Evolutionary conservation across 1,140 invertebrate species (phyloP).

Genomic region (Cataglyphis hispanica): DNA sequence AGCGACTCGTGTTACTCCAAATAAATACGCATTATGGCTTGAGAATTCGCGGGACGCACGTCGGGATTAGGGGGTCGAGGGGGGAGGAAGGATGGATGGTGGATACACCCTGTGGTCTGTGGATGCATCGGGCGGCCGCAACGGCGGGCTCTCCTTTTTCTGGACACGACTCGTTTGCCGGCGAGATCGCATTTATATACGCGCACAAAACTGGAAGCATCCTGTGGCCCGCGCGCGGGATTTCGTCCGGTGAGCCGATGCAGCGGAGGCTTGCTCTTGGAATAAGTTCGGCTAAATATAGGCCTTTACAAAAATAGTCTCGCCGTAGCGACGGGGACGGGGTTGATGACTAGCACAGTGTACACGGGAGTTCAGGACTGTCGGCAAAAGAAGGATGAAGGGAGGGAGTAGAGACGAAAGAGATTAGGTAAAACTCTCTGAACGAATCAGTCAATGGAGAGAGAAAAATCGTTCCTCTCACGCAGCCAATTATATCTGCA

Average conservation of each 20-base stretch:
- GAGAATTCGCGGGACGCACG: slow-evolving; percentile 25
- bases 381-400: background rate
- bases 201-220: slow-evolving; percentile 60
- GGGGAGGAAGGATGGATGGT: background rate
- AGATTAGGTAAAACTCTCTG: background rate
- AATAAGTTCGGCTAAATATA: slow-evolving; percentile 78
- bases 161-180: slow-evolving; percentile 46
- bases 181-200: slow-evolving; percentile 63
- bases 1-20: background rate
- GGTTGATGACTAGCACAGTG: slow-evolving; percentile 73
- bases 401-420: background rate
- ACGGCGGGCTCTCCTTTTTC: slow-evolving; percentile 25
- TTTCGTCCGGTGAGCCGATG: slow-evolving; percentile 75
- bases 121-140: slow-evolving; percentile 19
- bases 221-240: slow-evolving; percentile 42
- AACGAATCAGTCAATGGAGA: background rate
- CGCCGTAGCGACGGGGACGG: slow-evolving; percentile 61
- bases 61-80: background rate
- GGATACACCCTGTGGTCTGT: slow-evolving; percentile 35
- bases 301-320: slow-evolving; percentile 72
- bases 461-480: background rate
- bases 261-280: slow-evolving; percentile 66
- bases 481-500: background rate
- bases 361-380: slow-evolving; percentile 50
- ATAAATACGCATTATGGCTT: slow-evolving; percentile 8